Evolutionary conservation across 2,888 invertebrate species (phyloP), one percentile per base, ranked within the genome.

Genomic region (Cremastinae sp.): DNA sequence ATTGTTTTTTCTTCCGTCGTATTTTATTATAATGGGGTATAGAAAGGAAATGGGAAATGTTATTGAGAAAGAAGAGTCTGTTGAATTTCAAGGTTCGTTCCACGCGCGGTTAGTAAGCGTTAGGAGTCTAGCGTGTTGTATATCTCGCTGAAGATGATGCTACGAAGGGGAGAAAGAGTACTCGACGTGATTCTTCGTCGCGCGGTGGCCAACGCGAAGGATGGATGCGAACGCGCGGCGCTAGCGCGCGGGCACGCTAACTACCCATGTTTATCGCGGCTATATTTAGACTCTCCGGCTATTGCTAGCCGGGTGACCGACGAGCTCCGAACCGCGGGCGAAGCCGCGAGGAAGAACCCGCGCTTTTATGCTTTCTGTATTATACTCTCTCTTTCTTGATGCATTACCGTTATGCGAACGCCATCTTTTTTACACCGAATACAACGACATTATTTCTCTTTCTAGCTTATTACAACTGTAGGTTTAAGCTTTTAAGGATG

Each of bases 211-310:
- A 12, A 81, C 80, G 79, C 80, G 80, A 79, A 78, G 80, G 9
- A 62, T 39, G 2, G n/a, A 41, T 12, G 12, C 41, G 12, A 2
- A 8, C 41, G 41, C 41, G 79, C 75, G 75, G 77, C 75, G 78
- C 68, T 81, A 82, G 80, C 81, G 75, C 78, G 82, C n/a, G n/a
- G 82, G 81, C 82, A 83, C 82, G 84, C 85, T 86, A 87, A 87
- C 86, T 86, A 86, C 82, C 82, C 81, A 83, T 87, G 85, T 87
- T 87, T 87, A 88, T 87, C 88, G 86, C 81, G 78, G 84, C 87
- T 87, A 87, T 87, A 86, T 87, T 87, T 87, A 87, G 86, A 41
- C 28, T 41, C 81, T 79, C 79, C 81, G 83, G 82, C 85, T 85
- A 83, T 87, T 85, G 85, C 87, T 85, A 79, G 85, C 83, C 84